These are phyloP conservation scores for Serinus canaria DNA, from an alignment of 2,113 vertebrate genomes.

Conservation along the genomic window DNA sequence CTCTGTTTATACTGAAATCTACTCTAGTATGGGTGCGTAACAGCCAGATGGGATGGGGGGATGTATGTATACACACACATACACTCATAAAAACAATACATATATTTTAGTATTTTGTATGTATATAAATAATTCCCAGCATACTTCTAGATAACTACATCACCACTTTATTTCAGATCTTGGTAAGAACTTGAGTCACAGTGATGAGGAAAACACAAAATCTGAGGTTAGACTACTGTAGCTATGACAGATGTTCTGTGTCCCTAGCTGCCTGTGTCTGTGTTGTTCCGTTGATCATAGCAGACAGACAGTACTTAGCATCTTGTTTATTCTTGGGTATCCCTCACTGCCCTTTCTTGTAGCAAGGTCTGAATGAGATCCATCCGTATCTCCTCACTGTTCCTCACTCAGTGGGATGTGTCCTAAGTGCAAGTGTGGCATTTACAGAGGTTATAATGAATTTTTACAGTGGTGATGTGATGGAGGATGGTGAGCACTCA, in stretches of 20 bases:
- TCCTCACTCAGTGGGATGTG: background rate
- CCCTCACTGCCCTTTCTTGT: background rate
- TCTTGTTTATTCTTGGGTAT: background rate
- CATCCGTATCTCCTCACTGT: background rate
- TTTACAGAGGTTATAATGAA: background rate
- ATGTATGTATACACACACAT: accelerated
- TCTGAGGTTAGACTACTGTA: accelerated
- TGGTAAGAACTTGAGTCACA: background rate
- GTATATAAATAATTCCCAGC: background rate
- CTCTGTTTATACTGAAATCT: background rate
- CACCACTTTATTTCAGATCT: background rate
- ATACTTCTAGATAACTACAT: background rate
- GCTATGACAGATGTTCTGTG: background rate
- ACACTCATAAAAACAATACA: background rate
- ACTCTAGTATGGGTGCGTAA: background rate
- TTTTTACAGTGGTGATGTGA: background rate
- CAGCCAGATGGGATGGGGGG: accelerated
- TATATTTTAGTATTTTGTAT: background rate
- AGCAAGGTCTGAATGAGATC: background rate
- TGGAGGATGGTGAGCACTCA: background rate
- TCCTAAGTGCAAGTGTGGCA: background rate
- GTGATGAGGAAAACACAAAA: background rate
- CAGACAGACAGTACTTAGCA: background rate
- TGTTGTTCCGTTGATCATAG: background rate
- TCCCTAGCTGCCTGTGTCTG: background rate